Evolutionary conservation across 2,888 invertebrate species (phyloP).

Genomic region (Drosophila rubida): DNA sequence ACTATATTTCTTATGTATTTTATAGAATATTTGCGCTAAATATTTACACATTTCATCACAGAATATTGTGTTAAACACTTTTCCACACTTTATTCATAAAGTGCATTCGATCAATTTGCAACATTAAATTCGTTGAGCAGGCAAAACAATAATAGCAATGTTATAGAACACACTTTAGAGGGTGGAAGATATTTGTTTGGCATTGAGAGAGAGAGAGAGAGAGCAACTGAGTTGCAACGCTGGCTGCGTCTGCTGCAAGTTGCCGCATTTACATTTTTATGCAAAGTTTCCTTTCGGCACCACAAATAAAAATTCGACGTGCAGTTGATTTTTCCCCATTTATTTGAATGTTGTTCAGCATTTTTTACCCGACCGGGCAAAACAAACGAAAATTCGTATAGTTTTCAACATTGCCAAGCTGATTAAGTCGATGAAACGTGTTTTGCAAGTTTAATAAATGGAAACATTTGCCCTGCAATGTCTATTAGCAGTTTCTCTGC

Average conservation of each 20-base stretch:
- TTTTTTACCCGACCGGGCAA: constrained; percentile 35
- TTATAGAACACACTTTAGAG: constrained; percentile 35
- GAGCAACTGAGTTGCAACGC: constrained; percentile 1
- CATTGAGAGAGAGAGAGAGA: not conserved
- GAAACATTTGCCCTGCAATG: constrained; percentile 25
- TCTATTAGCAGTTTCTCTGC: not conserved
- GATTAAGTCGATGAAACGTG: constrained; percentile 80
- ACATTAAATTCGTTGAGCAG: constrained; percentile 1
- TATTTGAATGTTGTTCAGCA: constrained; percentile 45
- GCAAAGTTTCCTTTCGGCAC: constrained; percentile 33
- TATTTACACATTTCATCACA: not conserved
- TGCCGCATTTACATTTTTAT: constrained; percentile 68
- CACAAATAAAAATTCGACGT: constrained; percentile 46
- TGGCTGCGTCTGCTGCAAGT: constrained; percentile 48
- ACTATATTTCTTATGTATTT: too few relatives aligned
- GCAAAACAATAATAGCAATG: constrained; percentile 31
- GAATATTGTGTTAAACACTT: not conserved
- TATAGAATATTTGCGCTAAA: too few relatives aligned
- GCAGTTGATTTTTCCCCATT: constrained; percentile 41
- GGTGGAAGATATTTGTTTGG: constrained; percentile 1
- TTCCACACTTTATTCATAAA: not conserved
- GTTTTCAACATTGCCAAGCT: constrained; percentile 30
- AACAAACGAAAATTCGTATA: constrained; percentile 12
- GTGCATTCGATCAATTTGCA: constrained; percentile 7
- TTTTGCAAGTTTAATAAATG: constrained; percentile 65